A percentile compares a stretch with the other conserved stretches of the same genome.
phyloP scores from a whole-genome alignment of 2,888 invertebrate species.

The Himalopsyche tibetana region DNA sequence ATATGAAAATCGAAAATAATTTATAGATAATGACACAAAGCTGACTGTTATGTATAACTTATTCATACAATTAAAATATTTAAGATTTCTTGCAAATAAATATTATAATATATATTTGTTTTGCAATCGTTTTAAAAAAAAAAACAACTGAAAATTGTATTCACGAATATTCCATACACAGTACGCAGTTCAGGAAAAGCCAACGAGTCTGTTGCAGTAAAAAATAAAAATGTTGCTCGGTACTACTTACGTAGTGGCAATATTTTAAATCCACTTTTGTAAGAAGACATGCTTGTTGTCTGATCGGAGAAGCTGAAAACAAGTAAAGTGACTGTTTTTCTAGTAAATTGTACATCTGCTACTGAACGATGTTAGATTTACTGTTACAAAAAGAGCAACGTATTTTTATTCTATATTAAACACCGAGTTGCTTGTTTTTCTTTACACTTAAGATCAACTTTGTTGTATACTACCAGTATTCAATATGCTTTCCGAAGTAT shows the following conservation, averaged over 20 bases:
- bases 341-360: conserved; percentile 6
- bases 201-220: neutral
- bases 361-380: neutral
- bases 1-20: too few species aligned
- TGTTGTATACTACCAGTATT: neutral
- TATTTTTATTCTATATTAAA: neutral
- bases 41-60: too few species aligned
- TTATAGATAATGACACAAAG: too few species aligned
- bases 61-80: too few species aligned
- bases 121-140: too few species aligned
- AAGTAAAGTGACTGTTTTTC: neutral
- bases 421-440: neutral
- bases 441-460: neutral
- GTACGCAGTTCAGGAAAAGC: too few species aligned
- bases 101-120: too few species aligned
- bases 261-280: neutral
- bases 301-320: neutral
- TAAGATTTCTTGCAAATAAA: too few species aligned
- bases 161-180: too few species aligned
- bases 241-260: neutral
- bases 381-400: neutral
- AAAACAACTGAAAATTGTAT: too few species aligned
- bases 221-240: neutral
- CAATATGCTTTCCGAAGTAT: neutral
- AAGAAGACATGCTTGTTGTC: conserved; percentile 3